Conservation (phyloP, 2,888 invertebrate genomes). For the Electrophaes corylata region DNA sequence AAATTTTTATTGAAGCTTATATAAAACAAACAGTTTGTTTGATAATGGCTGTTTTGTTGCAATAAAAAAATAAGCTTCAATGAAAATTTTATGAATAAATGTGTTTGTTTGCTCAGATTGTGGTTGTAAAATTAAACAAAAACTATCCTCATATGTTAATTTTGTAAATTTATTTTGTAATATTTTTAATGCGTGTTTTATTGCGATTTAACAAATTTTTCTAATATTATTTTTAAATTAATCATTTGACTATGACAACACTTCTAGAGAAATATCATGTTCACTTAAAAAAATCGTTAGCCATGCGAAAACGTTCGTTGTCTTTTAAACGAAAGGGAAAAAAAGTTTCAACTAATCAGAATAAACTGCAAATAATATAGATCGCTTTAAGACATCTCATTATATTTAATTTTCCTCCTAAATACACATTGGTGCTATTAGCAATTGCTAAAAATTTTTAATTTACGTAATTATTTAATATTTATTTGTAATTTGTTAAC, state of each 20-base stretch:
- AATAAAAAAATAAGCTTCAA: conserved; percentile 4
- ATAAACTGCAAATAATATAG: not conserved
- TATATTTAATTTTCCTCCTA: conserved; percentile 45
- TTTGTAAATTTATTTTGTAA: conserved; percentile 39
- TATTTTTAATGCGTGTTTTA: conserved; percentile 8
- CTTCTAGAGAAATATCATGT: too few species aligned
- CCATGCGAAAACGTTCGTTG: not conserved
- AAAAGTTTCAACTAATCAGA: not conserved
- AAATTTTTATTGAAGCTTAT: conserved; percentile 41
- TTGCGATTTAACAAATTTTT: conserved; percentile 4
- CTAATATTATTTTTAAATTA: too few species aligned
- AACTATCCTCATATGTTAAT: conserved; percentile 42
- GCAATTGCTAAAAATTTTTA: conserved; percentile 57
- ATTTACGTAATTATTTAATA: conserved; percentile 37
- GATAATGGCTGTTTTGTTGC: not conserved
- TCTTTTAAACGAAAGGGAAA: not conserved
- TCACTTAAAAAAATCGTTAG: too few species aligned
- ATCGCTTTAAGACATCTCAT: conserved; percentile 14
- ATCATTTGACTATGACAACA: too few species aligned
- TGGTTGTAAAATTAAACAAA: conserved; percentile 66
- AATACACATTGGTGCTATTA: conserved; percentile 76
- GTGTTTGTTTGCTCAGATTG: conserved; percentile 72
- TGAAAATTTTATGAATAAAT: conserved; percentile 46
- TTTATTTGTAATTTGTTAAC: conserved; percentile 26
- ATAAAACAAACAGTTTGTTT: not conserved